Conservation (phyloP, 2,797 vertebrate genomes). For the Artibeus lituratus region DNA sequence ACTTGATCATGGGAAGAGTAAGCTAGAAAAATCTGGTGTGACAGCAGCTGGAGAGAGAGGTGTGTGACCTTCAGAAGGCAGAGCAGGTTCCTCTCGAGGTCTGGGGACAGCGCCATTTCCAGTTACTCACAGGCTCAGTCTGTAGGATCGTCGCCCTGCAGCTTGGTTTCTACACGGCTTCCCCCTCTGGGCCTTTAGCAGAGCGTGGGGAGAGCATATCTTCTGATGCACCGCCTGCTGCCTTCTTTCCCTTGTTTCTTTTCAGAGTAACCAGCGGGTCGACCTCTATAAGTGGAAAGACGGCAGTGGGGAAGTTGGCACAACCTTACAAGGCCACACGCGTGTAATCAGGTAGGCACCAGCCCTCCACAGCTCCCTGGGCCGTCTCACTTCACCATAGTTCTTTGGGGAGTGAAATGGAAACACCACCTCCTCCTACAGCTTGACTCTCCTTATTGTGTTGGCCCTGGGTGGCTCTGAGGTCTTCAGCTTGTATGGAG, state of each 20-base stretch:
- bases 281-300: conserved; percentile 97
- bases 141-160: background rate
- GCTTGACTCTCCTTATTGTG: background rate
- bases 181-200: background rate
- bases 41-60: background rate
- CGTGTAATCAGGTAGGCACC: conserved; percentile 93
- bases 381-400: background rate
- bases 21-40: background rate
- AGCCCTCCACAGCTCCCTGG: background rate
- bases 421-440: background rate
- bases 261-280: conserved; percentile 96
- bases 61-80: background rate
- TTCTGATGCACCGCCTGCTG: background rate
- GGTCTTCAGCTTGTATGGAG: background rate
- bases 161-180: background rate
- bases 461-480: background rate
- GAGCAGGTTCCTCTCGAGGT: background rate
- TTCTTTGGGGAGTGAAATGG: background rate
- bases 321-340: conserved; percentile 95
- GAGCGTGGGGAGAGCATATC: background rate
- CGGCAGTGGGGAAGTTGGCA: conserved; percentile 91
- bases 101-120: background rate
- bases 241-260: conserved; percentile 55
- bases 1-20: background rate
- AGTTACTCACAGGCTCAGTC: background rate